phyloP scores from a whole-genome alignment of 2,888 invertebrate species.

The Trichogramma evanescens region DNA sequence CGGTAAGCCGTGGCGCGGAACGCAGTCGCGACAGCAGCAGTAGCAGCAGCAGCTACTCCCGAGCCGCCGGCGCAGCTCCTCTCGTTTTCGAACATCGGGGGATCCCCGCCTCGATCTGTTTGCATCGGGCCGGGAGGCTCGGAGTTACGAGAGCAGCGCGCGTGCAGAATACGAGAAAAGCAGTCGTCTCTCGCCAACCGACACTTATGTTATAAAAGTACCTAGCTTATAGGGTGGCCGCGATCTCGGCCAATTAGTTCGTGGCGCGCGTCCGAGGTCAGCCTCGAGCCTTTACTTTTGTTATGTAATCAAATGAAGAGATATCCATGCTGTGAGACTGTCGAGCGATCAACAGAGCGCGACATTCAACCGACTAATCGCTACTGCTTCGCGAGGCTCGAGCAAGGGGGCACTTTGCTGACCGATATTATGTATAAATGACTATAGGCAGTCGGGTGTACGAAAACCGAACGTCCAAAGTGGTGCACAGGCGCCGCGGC shows the following conservation, averaged over 20 bases:
- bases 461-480: too few relatives aligned
- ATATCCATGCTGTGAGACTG: neutral
- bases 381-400: neutral
- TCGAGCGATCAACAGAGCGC: neutral
- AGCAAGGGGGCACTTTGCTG: too few relatives aligned
- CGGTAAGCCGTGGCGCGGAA: neutral
- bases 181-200: neutral
- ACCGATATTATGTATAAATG: too few relatives aligned
- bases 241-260: slow-evolving; percentile 14
- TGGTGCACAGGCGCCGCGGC: too few relatives aligned
- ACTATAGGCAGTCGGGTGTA: too few relatives aligned
- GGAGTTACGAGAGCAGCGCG: neutral
- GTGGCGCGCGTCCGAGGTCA: neutral
- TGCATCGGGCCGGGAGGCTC: neutral
- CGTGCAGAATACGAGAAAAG: neutral
- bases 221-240: neutral
- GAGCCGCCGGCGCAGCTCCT: neutral
- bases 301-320: neutral
- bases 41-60: neutral
- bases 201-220: slow-evolving; percentile 1
- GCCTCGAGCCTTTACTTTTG: neutral
- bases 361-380: neutral
- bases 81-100: too few relatives aligned
- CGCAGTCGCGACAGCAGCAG: neutral
- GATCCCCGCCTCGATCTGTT: neutral